A percentile compares a stretch with the other conserved stretches of the same genome.
Conservation (phyloP, 2,113 vertebrate species). For the Pelecanus crispus region DNA sequence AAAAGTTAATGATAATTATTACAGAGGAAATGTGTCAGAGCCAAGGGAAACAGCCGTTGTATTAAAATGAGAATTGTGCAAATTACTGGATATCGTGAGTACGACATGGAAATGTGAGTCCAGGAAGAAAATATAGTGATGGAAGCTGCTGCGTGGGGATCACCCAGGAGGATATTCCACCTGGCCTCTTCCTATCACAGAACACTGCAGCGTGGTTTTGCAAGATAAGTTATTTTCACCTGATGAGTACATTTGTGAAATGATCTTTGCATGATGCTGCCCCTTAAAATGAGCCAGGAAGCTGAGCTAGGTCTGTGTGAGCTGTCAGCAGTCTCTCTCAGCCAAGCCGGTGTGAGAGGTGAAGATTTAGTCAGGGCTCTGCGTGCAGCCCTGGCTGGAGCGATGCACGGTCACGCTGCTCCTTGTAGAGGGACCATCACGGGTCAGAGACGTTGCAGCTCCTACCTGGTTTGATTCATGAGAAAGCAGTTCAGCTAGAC, state of each 20-base stretch:
- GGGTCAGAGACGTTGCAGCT: background rate
- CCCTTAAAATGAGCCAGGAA: background rate
- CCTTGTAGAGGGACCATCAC: background rate
- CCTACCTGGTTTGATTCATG: background rate
- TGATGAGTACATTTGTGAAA: background rate
- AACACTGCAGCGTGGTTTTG: background rate
- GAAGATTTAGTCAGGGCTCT: background rate
- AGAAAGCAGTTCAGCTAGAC: background rate
- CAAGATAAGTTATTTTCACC: fast-evolving
- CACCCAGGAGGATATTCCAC: fast-evolving
- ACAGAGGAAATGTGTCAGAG: background rate
- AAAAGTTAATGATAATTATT: background rate
- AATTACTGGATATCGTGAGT: background rate
- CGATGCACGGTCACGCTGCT: fast-evolving
- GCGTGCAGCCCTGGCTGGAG: background rate
- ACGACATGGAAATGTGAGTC: background rate
- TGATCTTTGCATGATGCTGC: too few relatives aligned
- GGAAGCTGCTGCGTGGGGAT: background rate
- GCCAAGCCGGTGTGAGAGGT: background rate
- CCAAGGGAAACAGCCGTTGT: background rate
- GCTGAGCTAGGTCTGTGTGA: background rate
- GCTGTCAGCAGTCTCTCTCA: background rate
- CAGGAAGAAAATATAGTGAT: background rate
- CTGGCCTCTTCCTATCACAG: fast-evolving
- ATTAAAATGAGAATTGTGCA: background rate